Conservation (phyloP, 2,797 vertebrate species). For the Rhabdomys pumilio region DNA sequence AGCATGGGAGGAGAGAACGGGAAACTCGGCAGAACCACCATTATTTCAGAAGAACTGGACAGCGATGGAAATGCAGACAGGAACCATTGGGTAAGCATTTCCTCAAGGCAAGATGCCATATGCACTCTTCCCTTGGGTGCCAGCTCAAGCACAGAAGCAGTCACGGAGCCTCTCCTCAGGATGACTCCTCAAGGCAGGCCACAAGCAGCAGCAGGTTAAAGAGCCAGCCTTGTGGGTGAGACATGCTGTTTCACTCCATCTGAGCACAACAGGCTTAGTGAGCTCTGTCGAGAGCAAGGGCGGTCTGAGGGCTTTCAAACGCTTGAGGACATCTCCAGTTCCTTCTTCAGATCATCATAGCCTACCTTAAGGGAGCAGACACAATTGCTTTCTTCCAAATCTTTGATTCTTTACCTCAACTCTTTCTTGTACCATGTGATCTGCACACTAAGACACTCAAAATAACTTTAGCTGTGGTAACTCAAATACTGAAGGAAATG, state of each 20-base stretch:
- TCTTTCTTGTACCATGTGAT: background rate
- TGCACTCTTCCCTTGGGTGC: background rate
- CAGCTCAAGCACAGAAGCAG: background rate
- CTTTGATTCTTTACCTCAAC: background rate
- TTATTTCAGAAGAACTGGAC: background rate
- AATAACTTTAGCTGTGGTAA: conserved; percentile 1
- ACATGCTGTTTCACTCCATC: too few relatives aligned
- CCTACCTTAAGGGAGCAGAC: background rate
- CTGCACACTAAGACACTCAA: background rate
- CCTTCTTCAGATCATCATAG: background rate
- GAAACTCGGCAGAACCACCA: too few relatives aligned
- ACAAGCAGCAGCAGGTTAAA: background rate
- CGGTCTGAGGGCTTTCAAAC: background rate
- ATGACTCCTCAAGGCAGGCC: background rate
- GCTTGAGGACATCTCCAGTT: background rate
- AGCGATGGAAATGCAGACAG: background rate
- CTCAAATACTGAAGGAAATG: background rate
- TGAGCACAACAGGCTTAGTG: background rate
- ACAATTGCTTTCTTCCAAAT: background rate
- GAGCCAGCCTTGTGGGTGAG: background rate
- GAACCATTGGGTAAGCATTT: background rate
- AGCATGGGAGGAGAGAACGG: background rate
- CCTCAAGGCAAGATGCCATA: background rate
- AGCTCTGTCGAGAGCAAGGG: background rate
- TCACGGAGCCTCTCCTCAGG: background rate